Evolutionary conservation across 2,888 invertebrate species (phyloP), one percentile per base, ranked within the genome.

Genomic region (Andrena marginata): DNA sequence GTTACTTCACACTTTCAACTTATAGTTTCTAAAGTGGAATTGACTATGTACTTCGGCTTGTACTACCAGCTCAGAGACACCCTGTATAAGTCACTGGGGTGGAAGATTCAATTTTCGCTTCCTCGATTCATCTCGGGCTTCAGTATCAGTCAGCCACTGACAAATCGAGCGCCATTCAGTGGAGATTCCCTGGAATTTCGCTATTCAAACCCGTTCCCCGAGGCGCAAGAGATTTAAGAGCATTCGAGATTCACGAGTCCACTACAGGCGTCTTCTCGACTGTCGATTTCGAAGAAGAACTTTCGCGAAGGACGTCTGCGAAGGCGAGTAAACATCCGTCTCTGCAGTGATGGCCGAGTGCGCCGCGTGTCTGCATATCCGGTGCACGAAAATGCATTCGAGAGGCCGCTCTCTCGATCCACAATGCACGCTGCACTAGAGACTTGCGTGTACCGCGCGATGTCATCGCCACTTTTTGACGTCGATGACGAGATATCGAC

Each of bases 371-470:
- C 77, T 77, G 70, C 85, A 75, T 71, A 85, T 82, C 77, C 72
- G 75, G 60, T 68, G 74, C 49, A 75, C 63, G 77, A 63, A 81
- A 81, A 82, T 65, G 69, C 69, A 78, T 77, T 78, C 73, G 64
- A 67, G 62, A 69, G 26, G 51, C 31, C 20, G 56, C 63, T 59
- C 77, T 63, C 78, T 69, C 60, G 35, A 49, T 51, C 54, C 48
- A 85, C 79, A 78, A 84, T 85, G 74, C 82, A 75, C 68, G 75
- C 76, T 77, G 84, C 85, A 88, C 89, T 91, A 91, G 89, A 90
- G 90, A 91, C 89, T 88, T 89, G 91, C 90, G 86, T 82, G 85
- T 87, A 84, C 87, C 87, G 90, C 89, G 83, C 87, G 89, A 91
- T 91, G 85, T 90, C 86, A 87, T 88, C 90, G 84, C 82, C 71